These are phyloP conservation scores for Platerodrilus igneus DNA, from an alignment of 2,888 invertebrate species.

Conservation along the genomic window DNA sequence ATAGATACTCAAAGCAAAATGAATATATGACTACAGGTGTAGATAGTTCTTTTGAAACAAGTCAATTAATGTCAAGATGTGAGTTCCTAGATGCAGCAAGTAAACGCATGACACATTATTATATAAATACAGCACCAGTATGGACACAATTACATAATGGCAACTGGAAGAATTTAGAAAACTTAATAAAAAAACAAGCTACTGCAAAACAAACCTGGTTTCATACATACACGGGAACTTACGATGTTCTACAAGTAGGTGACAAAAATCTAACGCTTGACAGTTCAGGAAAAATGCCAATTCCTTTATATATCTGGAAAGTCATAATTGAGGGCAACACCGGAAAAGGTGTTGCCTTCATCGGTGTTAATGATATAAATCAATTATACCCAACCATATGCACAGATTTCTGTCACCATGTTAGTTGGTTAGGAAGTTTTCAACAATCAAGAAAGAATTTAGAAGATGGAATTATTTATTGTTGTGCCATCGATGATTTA, in stretches of 20 bases:
- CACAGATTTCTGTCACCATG: background rate
- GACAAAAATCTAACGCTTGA: background rate
- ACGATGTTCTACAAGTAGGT: background rate
- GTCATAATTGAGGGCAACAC: background rate
- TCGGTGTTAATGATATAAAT: background rate
- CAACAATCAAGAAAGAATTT: background rate
- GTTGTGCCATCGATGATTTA: background rate
- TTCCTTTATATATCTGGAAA: slow-evolving; percentile 3
- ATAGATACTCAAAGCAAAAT: background rate
- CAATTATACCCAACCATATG: background rate
- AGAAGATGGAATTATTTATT: too few species aligned
- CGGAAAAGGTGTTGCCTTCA: background rate
- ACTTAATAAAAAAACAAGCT: background rate
- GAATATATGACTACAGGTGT: too few species aligned
- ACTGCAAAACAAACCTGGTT: background rate
- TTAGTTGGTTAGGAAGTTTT: slow-evolving; percentile 1
- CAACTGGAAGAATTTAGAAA: slow-evolving; percentile 3
- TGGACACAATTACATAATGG: background rate
- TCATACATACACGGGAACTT: background rate
- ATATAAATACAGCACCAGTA: background rate
- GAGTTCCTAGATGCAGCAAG: background rate
- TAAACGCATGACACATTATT: background rate
- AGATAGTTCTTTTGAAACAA: background rate
- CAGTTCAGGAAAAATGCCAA: slow-evolving; percentile 1
- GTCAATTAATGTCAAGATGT: background rate